Evolutionary conservation across 2,888 invertebrate species (phyloP), one percentile per base, ranked within the genome.

Genomic region (Drosophila siamana): DNA sequence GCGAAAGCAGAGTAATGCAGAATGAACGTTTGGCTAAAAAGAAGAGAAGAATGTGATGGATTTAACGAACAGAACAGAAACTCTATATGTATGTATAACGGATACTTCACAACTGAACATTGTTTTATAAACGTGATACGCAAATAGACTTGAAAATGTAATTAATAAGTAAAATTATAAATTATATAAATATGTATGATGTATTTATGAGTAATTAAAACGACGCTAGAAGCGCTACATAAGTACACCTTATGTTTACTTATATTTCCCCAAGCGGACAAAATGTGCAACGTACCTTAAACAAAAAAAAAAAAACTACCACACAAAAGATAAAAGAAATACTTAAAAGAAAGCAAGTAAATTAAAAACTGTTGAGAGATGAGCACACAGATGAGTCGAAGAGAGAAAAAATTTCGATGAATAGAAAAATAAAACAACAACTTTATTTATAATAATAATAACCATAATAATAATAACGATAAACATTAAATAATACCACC

Each of bases 81-180:
- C 78, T 86, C 78, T 82, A 79, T 80, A 82, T 77, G 77, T 73
- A 74, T 74, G 73, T 68, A 79, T 80, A 73, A 84, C 82, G 70
- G 71, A 75, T 78, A 75, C 76, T 78, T 78, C 83, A 89, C 76
- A 83, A 86, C 84, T 83, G 87, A 86, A 77, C 79, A 88, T 89
- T 90, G 86, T 88, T 85, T 82, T 75, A 61, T 78, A 84, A 86
- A 86, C 85, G 86, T 86, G 86, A 86, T 86, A 86, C 85, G 86
- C 87, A 88, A 88, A 86, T 88, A 86, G 86, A 86, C 86, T 86
- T 86, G 80, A 79, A 83, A 81, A 86, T 84, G 73, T 86, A 87
- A 84, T 79, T 86, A 69, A 87, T 84, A 87, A 83, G 86, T 82
- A 85, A 83, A 85, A 87, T 79, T 87, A 82, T 79, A 85, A 83